Conservation (phyloP, 2,113 vertebrate genomes). For the Pristiophorus japonicus region DNA sequence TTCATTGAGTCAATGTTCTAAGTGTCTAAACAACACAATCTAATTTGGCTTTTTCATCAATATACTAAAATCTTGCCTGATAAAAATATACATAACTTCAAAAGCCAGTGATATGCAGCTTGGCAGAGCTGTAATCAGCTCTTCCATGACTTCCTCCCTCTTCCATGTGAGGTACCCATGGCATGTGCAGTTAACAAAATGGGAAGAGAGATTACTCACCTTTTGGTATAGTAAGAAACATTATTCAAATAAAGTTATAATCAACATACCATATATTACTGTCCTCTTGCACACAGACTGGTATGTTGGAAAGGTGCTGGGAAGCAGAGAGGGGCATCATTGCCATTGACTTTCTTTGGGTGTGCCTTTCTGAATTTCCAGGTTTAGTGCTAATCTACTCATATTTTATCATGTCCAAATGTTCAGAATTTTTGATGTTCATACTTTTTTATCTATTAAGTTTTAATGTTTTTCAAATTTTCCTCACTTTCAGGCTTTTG, state of each 20-base stretch:
- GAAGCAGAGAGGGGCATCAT: too few species aligned
- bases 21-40: not conserved
- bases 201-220: not conserved
- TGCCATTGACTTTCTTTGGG: not conserved
- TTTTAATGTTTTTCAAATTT: not conserved
- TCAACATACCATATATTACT: not conserved
- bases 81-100: not conserved
- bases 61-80: not conserved
- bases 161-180: not conserved
- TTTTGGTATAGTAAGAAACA: not conserved
- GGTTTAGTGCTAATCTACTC: too few species aligned
- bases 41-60: constrained; percentile 10
- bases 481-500: not conserved
- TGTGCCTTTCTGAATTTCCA: too few species aligned
- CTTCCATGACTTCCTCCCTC: not conserved
- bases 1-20: not conserved
- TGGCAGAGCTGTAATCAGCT: not conserved
- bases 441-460: not conserved
- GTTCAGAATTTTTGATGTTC: not conserved
- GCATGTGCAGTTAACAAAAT: not conserved
- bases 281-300: not conserved
- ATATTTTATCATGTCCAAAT: not conserved
- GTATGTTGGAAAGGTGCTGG: not conserved
- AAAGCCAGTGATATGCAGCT: not conserved
- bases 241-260: constrained; percentile 1